These are phyloP conservation scores for Lepus americanus DNA, from an alignment of 2,113 vertebrate genomes.

Conservation along the genomic window DNA sequence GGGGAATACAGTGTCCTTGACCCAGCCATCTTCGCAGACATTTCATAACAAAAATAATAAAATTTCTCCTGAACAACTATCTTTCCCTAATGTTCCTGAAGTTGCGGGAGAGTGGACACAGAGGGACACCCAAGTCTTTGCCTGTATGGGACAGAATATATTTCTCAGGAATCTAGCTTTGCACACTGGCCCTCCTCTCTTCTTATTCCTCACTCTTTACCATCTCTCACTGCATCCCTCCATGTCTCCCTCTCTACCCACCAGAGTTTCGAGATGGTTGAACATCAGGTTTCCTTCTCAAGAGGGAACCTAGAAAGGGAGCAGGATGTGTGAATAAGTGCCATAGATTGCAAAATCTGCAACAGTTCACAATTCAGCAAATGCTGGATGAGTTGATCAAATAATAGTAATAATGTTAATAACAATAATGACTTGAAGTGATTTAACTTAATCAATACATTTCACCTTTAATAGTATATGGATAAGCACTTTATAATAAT, in stretches of 20 bases:
- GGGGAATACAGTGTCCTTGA: background rate
- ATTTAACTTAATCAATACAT: background rate
- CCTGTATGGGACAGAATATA: background rate
- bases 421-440: background rate
- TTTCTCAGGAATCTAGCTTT: background rate
- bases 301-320: background rate
- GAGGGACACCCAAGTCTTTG: background rate
- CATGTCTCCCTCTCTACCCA: background rate
- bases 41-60: constrained; percentile 33
- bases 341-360: background rate
- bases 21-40: background rate
- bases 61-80: constrained; percentile 8
- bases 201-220: rapidly evolving
- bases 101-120: background rate
- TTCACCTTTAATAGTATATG: background rate
- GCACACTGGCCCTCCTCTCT: too few relatives aligned
- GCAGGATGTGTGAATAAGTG: background rate
- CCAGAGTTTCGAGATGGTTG: background rate
- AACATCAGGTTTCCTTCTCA: background rate
- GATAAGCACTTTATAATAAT: constrained; percentile 33
- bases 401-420: background rate
- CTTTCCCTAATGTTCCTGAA: constrained; percentile 6
- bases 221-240: rapidly evolving
- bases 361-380: background rate
- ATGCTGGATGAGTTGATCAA: background rate